These are phyloP conservation scores for Sphaeridia pumilis DNA, from an alignment of 2,888 invertebrate genomes.

Conservation along the genomic window DNA sequence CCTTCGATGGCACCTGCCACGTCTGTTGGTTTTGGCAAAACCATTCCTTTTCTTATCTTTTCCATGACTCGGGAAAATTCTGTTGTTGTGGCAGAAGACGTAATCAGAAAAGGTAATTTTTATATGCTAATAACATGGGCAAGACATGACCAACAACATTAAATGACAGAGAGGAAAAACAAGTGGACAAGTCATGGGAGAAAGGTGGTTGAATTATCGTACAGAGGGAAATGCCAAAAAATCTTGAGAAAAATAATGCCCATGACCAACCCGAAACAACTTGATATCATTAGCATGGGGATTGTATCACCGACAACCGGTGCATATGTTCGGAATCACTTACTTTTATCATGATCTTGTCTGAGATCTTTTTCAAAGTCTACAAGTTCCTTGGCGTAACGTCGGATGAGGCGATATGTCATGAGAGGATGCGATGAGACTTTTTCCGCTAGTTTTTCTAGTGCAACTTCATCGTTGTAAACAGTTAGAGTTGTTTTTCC, in stretches of 20 bases:
- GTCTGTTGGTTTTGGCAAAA: constrained; percentile 36
- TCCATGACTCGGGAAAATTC: constrained; percentile 30
- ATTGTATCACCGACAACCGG: neutral
- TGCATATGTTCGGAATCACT: too few species aligned
- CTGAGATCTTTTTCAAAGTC: constrained; percentile 20
- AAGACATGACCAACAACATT: neutral
- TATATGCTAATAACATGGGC: neutral
- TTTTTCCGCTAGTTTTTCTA: constrained; percentile 19
- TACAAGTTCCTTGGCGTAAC: constrained; percentile 24
- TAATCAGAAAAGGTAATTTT: neutral
- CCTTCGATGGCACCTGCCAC: constrained; percentile 38
- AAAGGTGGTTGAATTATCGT: neutral
- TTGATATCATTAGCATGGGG: neutral
- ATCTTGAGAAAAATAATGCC: neutral
- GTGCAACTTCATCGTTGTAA: constrained; percentile 16
- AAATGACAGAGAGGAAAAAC: neutral
- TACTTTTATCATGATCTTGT: constrained; percentile 30
- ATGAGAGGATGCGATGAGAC: constrained; percentile 30
- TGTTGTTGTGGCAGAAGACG: constrained; percentile 4
- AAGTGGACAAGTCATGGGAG: neutral
- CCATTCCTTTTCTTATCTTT: constrained; percentile 28
- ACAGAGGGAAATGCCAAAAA: neutral
- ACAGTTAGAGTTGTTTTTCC: constrained; percentile 10
- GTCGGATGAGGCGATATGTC: constrained; percentile 28
- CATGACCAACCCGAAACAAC: neutral